phyloP scores from a whole-genome alignment of 1,140 invertebrate genomes.

The Penaeus japonicus region DNA sequence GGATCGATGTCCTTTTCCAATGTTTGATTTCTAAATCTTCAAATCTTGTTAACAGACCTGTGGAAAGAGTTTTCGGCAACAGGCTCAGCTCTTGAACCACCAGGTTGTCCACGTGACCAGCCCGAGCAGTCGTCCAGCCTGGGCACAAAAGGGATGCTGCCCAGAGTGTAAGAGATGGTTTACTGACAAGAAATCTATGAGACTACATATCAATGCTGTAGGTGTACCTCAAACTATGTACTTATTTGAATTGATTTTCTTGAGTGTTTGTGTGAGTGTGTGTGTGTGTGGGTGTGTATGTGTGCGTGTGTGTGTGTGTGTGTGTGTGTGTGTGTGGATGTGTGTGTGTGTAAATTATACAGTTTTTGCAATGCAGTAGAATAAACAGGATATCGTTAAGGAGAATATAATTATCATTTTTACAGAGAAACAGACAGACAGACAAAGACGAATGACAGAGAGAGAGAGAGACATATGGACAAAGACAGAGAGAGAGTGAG shows the following conservation, averaged over 20 bases:
- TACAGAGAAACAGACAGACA: too few species aligned
- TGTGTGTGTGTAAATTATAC: too few species aligned
- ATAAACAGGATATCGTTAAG: too few species aligned
- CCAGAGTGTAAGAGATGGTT: constrained; percentile 33
- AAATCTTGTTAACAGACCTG: neutral
- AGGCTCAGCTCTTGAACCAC: constrained; percentile 39
- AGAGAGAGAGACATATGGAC: too few species aligned
- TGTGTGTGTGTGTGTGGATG: too few species aligned
- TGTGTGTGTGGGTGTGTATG: too few species aligned
- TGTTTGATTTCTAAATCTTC: neutral
- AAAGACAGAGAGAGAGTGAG: too few species aligned
- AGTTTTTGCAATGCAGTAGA: too few species aligned
- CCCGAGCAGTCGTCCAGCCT: neutral
- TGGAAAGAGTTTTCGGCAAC: constrained; percentile 33
- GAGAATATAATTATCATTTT: too few species aligned
- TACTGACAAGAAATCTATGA: constrained; percentile 8
- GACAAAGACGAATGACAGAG: too few species aligned
- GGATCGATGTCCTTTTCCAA: neutral
- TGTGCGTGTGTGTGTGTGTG: too few species aligned
- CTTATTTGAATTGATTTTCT: neutral
- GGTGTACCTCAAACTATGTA: neutral
- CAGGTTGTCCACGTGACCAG: constrained; percentile 26
- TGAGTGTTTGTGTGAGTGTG: neutral
- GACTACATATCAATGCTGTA: constrained; percentile 15
- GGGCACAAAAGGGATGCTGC: constrained; percentile 31